These are phyloP conservation scores for Leucophora obtusa DNA, from an alignment of 2,888 invertebrate genomes.

Conservation along the genomic window DNA sequence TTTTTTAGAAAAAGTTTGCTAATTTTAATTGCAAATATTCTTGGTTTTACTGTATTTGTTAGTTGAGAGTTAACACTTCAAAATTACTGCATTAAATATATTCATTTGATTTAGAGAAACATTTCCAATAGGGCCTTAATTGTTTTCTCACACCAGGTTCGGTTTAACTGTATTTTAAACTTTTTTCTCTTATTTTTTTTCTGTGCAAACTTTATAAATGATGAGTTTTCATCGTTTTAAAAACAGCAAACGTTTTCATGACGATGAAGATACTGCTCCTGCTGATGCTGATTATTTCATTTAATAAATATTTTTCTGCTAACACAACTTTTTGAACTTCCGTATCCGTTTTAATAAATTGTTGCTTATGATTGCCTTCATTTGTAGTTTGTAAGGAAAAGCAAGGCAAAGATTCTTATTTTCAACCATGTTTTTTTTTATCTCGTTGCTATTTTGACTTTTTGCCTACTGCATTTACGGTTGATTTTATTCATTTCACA, in stretches of 20 bases:
- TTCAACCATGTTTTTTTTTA: slow-evolving; percentile 12
- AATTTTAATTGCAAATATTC: too few relatives aligned
- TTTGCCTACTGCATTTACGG: slow-evolving; percentile 17
- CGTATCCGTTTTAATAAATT: slow-evolving; percentile 58
- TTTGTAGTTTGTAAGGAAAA: slow-evolving; percentile 25
- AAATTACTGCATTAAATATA: too few relatives aligned
- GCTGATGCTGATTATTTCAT: slow-evolving; percentile 10
- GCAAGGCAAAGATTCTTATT: slow-evolving; percentile 7
- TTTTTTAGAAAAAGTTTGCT: too few relatives aligned
- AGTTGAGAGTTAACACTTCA: too few relatives aligned
- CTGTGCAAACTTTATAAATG: too few relatives aligned
- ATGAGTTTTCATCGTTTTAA: too few relatives aligned
- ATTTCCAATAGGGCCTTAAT: too few relatives aligned
- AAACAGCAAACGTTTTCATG: neutral
- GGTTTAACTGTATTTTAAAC: too few relatives aligned
- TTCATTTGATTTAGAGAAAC: too few relatives aligned
- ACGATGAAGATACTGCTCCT: neutral
- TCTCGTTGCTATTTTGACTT: slow-evolving; percentile 2
- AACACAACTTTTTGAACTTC: slow-evolving; percentile 48
- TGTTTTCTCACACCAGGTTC: too few relatives aligned
- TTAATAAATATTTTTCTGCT: slow-evolving; percentile 34
- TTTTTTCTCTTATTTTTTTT: too few relatives aligned
- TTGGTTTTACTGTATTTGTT: too few relatives aligned
- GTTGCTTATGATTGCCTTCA: slow-evolving; percentile 54
- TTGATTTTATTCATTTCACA: slow-evolving; percentile 50